Base-by-base conservation (phyloP, 2,113 vertebrate species). In the human region DNA sequence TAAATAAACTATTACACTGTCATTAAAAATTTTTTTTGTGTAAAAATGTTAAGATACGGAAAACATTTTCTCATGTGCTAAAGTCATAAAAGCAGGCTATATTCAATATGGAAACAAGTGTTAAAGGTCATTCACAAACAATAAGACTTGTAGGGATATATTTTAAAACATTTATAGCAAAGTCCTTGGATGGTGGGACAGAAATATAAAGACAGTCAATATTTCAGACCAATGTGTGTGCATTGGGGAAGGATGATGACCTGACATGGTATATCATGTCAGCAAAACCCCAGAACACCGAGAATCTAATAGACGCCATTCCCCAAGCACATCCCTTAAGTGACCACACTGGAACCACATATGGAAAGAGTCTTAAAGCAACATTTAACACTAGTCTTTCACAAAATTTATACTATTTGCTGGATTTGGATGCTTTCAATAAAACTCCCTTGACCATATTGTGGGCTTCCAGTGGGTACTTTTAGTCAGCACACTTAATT, bases 241-340 rank as follows among this genome's bases (percentile, higher is more conserved):
- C 9, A 13, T 3, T 20, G 23, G 30, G 35, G 13, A 45, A 7
- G 17, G 2, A 35, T 48, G 27, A 76, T 30, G 45, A 57, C 13
- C 3, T 8, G 9, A n/a, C 5, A 11, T 0, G 17, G 2, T 3
- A 2, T 12, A 32, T 30, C 6, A 23, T 3, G 5, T 9, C 14
- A 64, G n/a, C 27, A 61, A 89, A 93, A 25, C 5, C 10, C 11
- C n/a, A 89, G n/a, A 32, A 32, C 70, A 66, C 13, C 48, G 22
- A 35, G 11, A 78, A 81, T 7, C 43, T 6, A 7, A 20, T 0
- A 61, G n/a, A 70, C 6, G 2, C 38, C n/a, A 32, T 11, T 9
- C 22, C 30, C 11, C 23, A 10, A 3, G 13, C 2, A 5, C 11
- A 32, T 9, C 5, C 48, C 9, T n/a, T 27, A 17, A 59, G 2